Percentiles rank a stretch among this genome's conserved stretches.
Conservation (phyloP, 1,140 invertebrate genomes). For the Drosophila pandora region DNA sequence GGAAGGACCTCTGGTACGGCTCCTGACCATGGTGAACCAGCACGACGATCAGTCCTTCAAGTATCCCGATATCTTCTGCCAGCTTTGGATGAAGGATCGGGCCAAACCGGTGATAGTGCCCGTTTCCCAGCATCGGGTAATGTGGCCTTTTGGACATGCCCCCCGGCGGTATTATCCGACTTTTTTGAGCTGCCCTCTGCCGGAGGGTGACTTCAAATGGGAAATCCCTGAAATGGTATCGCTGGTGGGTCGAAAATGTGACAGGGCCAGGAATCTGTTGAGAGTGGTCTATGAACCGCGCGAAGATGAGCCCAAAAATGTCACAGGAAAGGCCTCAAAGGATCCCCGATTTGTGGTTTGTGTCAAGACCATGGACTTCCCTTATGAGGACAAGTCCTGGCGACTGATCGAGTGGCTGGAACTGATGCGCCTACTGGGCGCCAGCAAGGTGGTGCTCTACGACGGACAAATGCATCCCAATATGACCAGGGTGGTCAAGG, state of each 20-base stretch:
- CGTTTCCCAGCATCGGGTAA: constrained; percentile 93
- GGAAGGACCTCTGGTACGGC: constrained; percentile 90
- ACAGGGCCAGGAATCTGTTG: constrained; percentile 92
- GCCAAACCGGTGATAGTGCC: constrained; percentile 90
- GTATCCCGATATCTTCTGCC: constrained; percentile 89
- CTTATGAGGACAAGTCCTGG: constrained; percentile 94
- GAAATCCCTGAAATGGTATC: constrained; percentile 92
- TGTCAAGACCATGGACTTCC: constrained; percentile 95
- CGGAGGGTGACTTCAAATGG: constrained; percentile 87
- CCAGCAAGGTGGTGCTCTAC: constrained; percentile 96
- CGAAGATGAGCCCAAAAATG: neutral
- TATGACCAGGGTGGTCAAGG: constrained; percentile 91
- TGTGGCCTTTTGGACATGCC: constrained; percentile 97
- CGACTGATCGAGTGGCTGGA: constrained; percentile 97
- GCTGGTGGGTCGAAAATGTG: constrained; percentile 90
- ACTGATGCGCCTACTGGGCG: constrained; percentile 92
- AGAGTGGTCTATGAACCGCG: constrained; percentile 89
- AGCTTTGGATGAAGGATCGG: constrained; percentile 93
- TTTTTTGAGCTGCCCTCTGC: constrained; percentile 92
- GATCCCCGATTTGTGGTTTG: constrained; percentile 93
- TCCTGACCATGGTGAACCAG: constrained; percentile 93
- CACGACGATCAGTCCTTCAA: constrained; percentile 27
- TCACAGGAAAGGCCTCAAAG: neutral
- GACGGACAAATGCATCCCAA: constrained; percentile 94
- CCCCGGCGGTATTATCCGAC: constrained; percentile 92